Evolutionary conservation across 2,797 vertebrate species (phyloP).

Genomic region (Parauchenoglanis ngamensis): DNA sequence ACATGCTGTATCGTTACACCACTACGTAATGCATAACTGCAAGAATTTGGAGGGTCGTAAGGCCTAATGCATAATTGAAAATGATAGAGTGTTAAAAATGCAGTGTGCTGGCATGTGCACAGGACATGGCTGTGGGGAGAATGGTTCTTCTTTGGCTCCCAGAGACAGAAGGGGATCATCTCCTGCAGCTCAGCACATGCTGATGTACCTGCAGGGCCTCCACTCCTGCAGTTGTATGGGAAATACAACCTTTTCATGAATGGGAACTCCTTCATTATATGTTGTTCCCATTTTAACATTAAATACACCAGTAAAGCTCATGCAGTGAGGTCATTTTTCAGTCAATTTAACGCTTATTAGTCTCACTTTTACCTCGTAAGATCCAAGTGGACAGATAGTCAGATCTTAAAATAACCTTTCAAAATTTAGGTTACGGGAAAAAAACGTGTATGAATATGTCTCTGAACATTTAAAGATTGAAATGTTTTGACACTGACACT

Average conservation of each 20-base stretch:
- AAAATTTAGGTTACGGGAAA: not conserved
- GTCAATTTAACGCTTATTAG: not conserved
- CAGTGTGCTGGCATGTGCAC: conserved; percentile 18
- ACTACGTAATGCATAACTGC: not conserved
- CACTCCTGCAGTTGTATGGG: not conserved
- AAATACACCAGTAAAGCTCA: not conserved
- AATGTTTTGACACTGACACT: not conserved
- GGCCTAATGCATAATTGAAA: conserved; percentile 27
- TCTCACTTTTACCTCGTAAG: too few species aligned
- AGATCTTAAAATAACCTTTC: not conserved
- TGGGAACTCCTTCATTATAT: not conserved
- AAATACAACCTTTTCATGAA: conserved; percentile 23
- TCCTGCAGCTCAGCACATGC: conserved; percentile 39
- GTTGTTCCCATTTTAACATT: not conserved
- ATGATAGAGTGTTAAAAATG: conserved; percentile 16
- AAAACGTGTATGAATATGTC: not conserved
- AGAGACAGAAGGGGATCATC: conserved; percentile 30
- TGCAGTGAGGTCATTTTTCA: not conserved
- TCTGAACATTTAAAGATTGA: not conserved
- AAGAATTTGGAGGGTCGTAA: not conserved
- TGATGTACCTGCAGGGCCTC: conserved; percentile 18
- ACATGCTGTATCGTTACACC: not conserved
- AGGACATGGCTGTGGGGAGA: conserved; percentile 7
- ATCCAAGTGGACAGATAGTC: not conserved
- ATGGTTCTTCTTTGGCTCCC: not conserved